Evolutionary conservation across 2,113 vertebrate genomes (phyloP), one percentile per base, ranked within the genome.

Genomic region (Ahaetulla prasina): DNA sequence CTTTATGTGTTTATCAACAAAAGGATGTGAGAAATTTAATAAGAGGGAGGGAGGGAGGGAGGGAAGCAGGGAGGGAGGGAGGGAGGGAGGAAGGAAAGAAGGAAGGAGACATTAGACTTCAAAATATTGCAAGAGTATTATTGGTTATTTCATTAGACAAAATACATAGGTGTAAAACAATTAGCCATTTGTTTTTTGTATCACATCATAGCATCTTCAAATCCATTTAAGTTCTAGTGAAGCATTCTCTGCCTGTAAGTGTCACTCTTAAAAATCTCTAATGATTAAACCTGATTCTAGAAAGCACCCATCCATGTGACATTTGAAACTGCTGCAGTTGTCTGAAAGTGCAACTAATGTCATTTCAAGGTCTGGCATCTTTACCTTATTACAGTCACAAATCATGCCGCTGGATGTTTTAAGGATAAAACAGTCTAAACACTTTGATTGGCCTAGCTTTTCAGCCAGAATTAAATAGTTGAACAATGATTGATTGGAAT

Each of bases 311-410:
- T 5, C 89, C 93, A 90, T 88, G 92, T 95, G 92, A 30, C 47
- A 60, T 16, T 27, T 68, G 10, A 74, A 11, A 16, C 89, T 87
- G 74, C 49, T 94, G 12, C 50, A 7, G 27, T 80, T 92, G 8
- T 52, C 93, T 91, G 87, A 95, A 45, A 85, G 91, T 68, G 54
- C 0, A 1, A 0, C 49, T 92, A 47, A 45, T 94, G 27, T 12
- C 50, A 63, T n/a, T 93, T 92, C 50, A 94, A 90, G 14, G 47
- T 43, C 57, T 92, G 74, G 11, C 12, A 93, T 43, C 43, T 92
- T 93, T 57, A 89, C 88, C 88, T 89, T 92, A 85, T 89, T 89
- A 85, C n/a, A 89, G 88, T 92, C 88, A 85, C 12, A 84, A 93
- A 12, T 90, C 88, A 86, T 30, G 87, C 20, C 2, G 16, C 74